Percentiles rank a stretch among this genome's conserved stretches.
Evolutionary conservation across 2,797 vertebrate genomes (phyloP).

Genomic region (Xerus rutilus): DNA sequence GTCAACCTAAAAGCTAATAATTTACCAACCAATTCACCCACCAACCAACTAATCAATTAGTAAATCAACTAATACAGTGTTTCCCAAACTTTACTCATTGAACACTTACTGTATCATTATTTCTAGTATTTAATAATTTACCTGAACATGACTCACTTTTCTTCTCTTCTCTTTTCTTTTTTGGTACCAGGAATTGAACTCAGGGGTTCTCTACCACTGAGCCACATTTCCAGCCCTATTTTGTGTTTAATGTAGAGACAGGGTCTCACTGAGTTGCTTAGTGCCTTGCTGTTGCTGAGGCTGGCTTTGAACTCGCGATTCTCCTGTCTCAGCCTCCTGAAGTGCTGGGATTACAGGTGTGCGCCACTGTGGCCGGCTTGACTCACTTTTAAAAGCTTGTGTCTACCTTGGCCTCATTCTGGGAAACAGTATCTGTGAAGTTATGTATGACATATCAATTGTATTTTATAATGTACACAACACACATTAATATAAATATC

Average conservation of each 20-base stretch:
- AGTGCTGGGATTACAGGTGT: too few relatives aligned
- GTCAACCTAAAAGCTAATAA: neutral
- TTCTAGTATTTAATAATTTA: neutral
- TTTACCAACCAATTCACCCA: neutral
- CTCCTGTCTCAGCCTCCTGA: too few relatives aligned
- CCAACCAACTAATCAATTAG: neutral
- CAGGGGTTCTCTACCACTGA: too few relatives aligned
- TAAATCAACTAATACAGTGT: neutral
- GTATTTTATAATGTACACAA: neutral
- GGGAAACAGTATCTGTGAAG: constrained; percentile 47
- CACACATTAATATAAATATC: neutral
- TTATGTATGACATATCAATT: neutral
- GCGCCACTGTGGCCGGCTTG: too few relatives aligned
- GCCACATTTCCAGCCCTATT: too few relatives aligned
- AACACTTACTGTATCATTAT: neutral
- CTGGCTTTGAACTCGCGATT: too few relatives aligned
- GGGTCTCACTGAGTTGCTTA: too few relatives aligned
- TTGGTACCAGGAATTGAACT: too few relatives aligned
- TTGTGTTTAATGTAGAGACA: too few relatives aligned
- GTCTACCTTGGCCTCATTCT: neutral
- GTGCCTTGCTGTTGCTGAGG: too few relatives aligned
- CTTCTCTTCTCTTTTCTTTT: too few relatives aligned
- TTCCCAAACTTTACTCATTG: constrained; percentile 24
- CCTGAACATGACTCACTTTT: neutral
- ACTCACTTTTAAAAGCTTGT: neutral